These are phyloP conservation scores for Catostylus mosaicus DNA, from an alignment of 30 jellyfish, hydroid and myxozoan species.

Conservation along the genomic window DNA sequence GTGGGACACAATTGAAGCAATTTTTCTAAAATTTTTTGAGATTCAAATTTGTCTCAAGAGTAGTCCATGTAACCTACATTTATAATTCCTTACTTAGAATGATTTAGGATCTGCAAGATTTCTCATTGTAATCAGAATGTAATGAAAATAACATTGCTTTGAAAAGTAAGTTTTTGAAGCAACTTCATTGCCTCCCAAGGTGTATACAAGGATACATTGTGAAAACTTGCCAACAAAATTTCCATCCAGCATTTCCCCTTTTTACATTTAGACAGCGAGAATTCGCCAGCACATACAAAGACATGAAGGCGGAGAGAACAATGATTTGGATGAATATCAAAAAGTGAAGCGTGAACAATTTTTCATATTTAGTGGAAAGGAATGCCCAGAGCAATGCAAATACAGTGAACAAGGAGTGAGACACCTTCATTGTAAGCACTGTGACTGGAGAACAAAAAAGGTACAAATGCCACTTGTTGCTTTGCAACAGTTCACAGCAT, in stretches of 20 bases:
- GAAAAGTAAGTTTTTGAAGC: no score
- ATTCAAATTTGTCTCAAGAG: no score
- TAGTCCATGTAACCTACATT: no score
- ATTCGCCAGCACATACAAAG: slow-evolving; percentile 70
- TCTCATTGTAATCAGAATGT: no score
- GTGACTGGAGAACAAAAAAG: slow-evolving; percentile 80
- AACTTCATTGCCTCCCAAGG: slow-evolving; percentile 1
- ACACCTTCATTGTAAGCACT: slow-evolving; percentile 73
- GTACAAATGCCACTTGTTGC: slow-evolving; percentile 4
- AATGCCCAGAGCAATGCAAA: slow-evolving; percentile 75
- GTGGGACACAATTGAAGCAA: no score
- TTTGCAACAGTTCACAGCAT: not conserved
- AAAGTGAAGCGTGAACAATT: slow-evolving; percentile 64
- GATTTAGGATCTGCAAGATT: no score
- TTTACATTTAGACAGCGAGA: slow-evolving; percentile 61
- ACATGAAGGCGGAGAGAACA: slow-evolving; percentile 61
- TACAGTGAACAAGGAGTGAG: slow-evolving; percentile 73
- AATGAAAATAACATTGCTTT: no score
- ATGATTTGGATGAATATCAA: slow-evolving; percentile 70
- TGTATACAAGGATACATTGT: slow-evolving; percentile 74
- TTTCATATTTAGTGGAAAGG: slow-evolving; percentile 75
- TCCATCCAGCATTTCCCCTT: slow-evolving; percentile 9
- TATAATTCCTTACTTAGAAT: no score
- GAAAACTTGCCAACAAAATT: not conserved
- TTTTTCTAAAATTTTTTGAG: no score